These are phyloP conservation scores for Candoia aspera DNA, from an alignment of 2,113 vertebrate genomes.

Conservation along the genomic window DNA sequence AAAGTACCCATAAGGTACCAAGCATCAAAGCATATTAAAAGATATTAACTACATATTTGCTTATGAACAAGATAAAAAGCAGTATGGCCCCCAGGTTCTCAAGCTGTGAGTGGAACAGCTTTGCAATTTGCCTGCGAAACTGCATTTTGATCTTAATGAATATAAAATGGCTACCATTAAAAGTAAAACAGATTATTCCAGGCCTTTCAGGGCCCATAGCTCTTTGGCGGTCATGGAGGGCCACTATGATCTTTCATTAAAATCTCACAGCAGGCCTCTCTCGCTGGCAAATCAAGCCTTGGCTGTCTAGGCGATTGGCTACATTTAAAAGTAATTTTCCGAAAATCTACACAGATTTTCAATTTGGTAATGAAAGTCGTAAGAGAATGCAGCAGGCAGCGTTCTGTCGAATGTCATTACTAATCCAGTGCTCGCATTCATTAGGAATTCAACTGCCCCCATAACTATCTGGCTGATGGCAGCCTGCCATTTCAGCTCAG, in stretches of 20 bases:
- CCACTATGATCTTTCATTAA: constrained; percentile 99
- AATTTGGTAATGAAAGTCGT: constrained; percentile 89
- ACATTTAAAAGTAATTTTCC: constrained; percentile 95
- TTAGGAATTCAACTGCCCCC: constrained; percentile 82
- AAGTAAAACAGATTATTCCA: constrained; percentile 97
- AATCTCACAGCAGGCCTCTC: constrained; percentile 93
- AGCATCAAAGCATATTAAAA: constrained; percentile 94
- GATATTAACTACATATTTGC: constrained; percentile 94
- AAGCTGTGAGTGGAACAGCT: constrained; percentile 99
- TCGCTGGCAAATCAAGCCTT: constrained; percentile 87
- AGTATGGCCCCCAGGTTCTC: constrained; percentile 90
- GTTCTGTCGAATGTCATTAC: constrained; percentile 83
- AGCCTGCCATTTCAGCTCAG: constrained; percentile 84
- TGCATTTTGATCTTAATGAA: constrained; percentile 99
- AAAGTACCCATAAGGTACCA: constrained; percentile 84
- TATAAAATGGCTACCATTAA: constrained; percentile 99
- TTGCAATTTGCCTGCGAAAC: constrained; percentile 98
- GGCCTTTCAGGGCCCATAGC: constrained; percentile 94
- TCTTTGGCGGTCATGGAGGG: constrained; percentile 90
- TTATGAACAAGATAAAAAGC: constrained; percentile 93
- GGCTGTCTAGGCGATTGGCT: constrained; percentile 90
- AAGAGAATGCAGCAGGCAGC: constrained; percentile 80
- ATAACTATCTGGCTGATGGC: constrained; percentile 81
- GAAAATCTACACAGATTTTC: constrained; percentile 91
- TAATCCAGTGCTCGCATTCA: constrained; percentile 80